Evolutionary conservation across 2,113 vertebrate genomes (phyloP), one percentile per base, ranked within the genome.

Genomic region (Anhinga rufa): DNA sequence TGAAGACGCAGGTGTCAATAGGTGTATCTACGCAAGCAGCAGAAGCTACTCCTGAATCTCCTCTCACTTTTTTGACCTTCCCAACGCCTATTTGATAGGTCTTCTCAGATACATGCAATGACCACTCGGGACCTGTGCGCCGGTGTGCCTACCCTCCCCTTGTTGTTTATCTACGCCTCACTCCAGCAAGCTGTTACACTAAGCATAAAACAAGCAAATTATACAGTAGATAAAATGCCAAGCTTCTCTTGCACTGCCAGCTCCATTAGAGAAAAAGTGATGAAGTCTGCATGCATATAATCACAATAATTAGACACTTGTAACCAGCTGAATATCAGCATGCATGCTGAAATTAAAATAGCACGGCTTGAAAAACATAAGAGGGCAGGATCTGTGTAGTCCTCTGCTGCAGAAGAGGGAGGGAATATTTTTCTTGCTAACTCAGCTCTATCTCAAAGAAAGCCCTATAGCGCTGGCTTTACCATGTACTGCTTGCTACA

Each of bases 221-320:
- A 95, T 91, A 89, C 80, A 76, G 74, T 4, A 96, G 94, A 70
- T 78, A 83, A 92, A 94, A 94, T 14, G 93, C 95, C 93, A 88
- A 88, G 91, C 62, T 92, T 94, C 92, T 82, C 22, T 79, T 64
- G 52, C 68, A 65, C 55, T 93, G 93, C 95, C 96, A 97, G 65
- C 90, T 88, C 78, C 91, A 42, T 92, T 92, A 80, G 58, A 3
- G 79, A 91, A 90, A 90, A 96, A 80, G 88, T 46, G 93, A 95
- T 96, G 93, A 94, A 96, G 94, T 90, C 75, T 58, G 85, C 84
- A 89, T 86, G 93, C 91, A 84, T 87, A 87, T 91, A 94, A 96
- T 97, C 88, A 95, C 85, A 95, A 61, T 96, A 97, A 96, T 96
- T 94, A 97, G 97, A 95, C 84, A 86, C 86, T 97, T 88, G 79